phyloP scores from a whole-genome alignment of 2,888 invertebrate genomes.

The Chymomyza caudatula region DNA sequence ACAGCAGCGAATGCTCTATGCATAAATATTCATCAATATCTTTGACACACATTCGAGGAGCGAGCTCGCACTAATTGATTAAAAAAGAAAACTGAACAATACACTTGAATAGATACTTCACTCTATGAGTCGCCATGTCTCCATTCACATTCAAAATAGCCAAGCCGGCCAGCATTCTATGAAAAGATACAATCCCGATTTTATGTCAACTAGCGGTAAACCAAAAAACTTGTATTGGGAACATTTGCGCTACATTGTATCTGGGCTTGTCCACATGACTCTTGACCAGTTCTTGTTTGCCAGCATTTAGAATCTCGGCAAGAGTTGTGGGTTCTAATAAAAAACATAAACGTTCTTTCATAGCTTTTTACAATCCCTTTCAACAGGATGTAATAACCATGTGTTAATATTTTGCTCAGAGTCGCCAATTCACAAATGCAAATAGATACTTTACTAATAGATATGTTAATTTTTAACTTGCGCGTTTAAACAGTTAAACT shows the following conservation, averaged over 20 bases:
- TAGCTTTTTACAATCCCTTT: not conserved
- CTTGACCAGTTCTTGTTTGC: not conserved
- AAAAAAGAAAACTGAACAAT: conserved; percentile 47
- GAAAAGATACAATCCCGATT: conserved; percentile 57
- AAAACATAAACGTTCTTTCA: not conserved
- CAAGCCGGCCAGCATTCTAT: conserved; percentile 1
- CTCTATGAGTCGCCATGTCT: conserved; percentile 6
- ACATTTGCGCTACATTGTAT: conserved; percentile 10
- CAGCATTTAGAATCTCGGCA: not conserved
- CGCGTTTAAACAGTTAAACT: conserved; percentile 52
- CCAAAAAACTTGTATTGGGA: conserved; percentile 54
- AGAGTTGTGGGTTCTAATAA: not conserved
- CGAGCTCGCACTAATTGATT: conserved; percentile 63
- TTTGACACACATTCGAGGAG: conserved; percentile 56
- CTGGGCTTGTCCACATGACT: not conserved
- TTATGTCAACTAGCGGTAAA: conserved; percentile 73
- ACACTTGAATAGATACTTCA: conserved; percentile 2
- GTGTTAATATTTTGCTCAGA: not conserved
- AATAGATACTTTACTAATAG: conserved; percentile 26
- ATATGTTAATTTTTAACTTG: conserved; percentile 36
- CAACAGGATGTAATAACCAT: not conserved
- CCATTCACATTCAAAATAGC: conserved; percentile 60
- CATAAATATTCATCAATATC: conserved; percentile 56
- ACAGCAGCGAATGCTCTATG: conserved; percentile 34
- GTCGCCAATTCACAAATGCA: not conserved